These are phyloP conservation scores for Sylvicapra grimmia DNA, from an alignment of 2,113 vertebrate species.

Conservation along the genomic window DNA sequence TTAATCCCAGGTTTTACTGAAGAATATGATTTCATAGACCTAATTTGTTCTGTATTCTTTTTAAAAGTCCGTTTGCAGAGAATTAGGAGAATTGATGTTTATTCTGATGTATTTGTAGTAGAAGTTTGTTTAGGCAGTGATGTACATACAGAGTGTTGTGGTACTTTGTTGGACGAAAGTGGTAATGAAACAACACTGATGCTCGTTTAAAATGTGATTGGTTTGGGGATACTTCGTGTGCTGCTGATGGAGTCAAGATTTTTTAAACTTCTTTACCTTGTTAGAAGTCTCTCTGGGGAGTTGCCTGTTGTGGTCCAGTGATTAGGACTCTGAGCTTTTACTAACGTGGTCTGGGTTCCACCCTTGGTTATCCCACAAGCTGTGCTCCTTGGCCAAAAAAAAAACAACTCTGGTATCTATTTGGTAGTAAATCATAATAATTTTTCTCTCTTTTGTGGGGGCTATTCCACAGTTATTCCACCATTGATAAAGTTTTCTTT, in stretches of 20 bases:
- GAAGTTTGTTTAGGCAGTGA: neutral
- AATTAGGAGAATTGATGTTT: neutral
- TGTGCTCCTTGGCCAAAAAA: neutral
- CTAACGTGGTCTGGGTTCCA: neutral
- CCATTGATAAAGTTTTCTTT: conserved; percentile 9
- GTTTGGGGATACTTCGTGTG: neutral
- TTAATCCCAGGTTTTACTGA: neutral
- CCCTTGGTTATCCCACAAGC: neutral
- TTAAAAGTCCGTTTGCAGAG: neutral
- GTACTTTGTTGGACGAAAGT: neutral
- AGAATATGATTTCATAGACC: neutral
- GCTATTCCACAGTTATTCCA: conserved; percentile 5
- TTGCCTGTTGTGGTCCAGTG: neutral
- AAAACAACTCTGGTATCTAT: neutral
- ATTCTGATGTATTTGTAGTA: neutral
- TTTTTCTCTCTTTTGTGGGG: neutral
- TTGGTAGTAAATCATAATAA: neutral
- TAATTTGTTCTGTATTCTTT: neutral
- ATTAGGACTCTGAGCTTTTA: neutral
- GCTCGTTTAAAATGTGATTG: neutral
- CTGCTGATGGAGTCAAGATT: neutral
- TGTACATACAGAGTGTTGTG: neutral
- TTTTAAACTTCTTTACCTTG: neutral
- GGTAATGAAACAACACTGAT: neutral
- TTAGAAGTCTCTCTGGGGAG: neutral